Percentiles rank a stretch among this genome's conserved stretches.
Conservation (phyloP, 2,888 invertebrate genomes). For the Syritta pipiens region DNA sequence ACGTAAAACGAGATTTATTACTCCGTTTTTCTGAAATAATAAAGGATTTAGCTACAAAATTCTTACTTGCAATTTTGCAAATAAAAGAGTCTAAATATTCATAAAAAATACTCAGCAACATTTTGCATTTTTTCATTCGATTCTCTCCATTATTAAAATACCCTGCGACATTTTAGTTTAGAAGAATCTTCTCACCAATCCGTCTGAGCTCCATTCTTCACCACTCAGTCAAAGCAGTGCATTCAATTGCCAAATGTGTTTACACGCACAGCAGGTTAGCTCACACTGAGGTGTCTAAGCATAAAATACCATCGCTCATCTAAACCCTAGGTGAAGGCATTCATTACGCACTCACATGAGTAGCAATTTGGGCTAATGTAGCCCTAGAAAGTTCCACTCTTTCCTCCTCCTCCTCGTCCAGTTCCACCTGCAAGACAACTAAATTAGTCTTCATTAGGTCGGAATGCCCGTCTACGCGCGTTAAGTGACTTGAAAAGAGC, state of each 20-base stretch:
- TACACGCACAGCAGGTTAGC: conserved; percentile 6
- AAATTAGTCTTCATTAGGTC: conserved; percentile 35
- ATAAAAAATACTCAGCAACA: too few relatives aligned
- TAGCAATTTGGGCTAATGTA: not conserved
- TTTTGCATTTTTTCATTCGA: too few relatives aligned
- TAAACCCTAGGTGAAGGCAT: not conserved
- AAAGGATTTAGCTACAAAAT: too few relatives aligned
- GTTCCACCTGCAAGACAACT: not conserved
- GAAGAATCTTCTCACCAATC: not conserved
- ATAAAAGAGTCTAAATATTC: too few relatives aligned
- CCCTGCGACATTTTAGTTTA: too few relatives aligned
- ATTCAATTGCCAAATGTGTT: conserved; percentile 1
- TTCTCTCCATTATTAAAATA: too few relatives aligned
- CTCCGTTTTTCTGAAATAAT: too few relatives aligned
- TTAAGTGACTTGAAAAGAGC: conserved; percentile 45
- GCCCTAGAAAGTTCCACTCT: conserved; percentile 4
- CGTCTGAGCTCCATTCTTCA: not conserved
- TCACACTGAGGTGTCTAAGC: not conserved
- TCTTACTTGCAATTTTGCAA: too few relatives aligned
- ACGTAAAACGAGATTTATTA: too few relatives aligned
- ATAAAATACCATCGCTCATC: not conserved
- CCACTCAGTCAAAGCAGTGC: not conserved
- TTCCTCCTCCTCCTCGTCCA: conserved; percentile 10
- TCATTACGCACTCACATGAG: not conserved
- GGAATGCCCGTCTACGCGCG: conserved; percentile 32